Evolutionary conservation across 2,113 vertebrate species (phyloP).

Genomic region (Corythoichthys intestinalis): DNA sequence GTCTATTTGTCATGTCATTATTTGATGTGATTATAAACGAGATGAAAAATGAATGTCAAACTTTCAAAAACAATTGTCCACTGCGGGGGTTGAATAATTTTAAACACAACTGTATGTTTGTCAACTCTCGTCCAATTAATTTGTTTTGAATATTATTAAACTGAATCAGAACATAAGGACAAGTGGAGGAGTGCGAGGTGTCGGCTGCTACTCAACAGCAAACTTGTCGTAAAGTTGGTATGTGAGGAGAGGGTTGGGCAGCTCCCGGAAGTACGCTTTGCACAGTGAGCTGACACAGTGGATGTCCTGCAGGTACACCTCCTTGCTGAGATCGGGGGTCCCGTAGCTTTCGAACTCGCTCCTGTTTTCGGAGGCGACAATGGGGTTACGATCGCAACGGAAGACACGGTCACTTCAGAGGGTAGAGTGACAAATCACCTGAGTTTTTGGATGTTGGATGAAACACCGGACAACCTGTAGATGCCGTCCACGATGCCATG

Average conservation of each 20-base stretch:
- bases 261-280: slow-evolving; percentile 92
- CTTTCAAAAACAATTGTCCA: no score
- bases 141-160: no score
- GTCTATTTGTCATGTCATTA: no score
- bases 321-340: slow-evolving; percentile 78
- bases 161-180: no score
- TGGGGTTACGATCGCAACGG: neutral
- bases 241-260: slow-evolving; percentile 92
- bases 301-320: slow-evolving; percentile 90
- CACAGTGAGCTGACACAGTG: slow-evolving; percentile 93
- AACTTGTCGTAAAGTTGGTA: slow-evolving; percentile 95
- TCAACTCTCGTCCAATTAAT: no score
- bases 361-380: slow-evolving; percentile 54
- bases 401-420: neutral
- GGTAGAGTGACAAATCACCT: slow-evolving; percentile 61
- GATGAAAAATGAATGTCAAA: no score
- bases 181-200: no score
- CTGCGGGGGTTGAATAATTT: no score
- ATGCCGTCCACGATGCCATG: slow-evolving; percentile 90
- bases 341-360: slow-evolving; percentile 83
- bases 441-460: slow-evolving; percentile 90
- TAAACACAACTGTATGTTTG: no score
- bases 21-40: no score
- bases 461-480: slow-evolving; percentile 88
- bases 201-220: slow-evolving; percentile 66